Conservation (phyloP, 2,113 vertebrate species). For the Hydrochoerus hydrochaeris region DNA sequence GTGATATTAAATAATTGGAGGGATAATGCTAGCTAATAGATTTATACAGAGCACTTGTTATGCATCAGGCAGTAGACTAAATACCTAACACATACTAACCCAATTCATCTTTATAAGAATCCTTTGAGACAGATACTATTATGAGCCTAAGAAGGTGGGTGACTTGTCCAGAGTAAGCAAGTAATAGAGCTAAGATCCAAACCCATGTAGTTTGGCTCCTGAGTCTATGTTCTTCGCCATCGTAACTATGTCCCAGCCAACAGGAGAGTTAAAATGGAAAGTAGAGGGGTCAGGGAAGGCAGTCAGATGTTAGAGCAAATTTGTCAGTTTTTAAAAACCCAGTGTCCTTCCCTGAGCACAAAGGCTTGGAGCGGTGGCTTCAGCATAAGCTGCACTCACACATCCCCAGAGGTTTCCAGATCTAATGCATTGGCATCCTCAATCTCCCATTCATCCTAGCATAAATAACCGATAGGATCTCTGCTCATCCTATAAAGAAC, state of each 20-base stretch:
- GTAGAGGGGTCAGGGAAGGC: neutral
- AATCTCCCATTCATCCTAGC: neutral
- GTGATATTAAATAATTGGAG: neutral
- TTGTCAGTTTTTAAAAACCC: neutral
- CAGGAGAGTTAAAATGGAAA: neutral
- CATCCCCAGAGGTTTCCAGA: neutral
- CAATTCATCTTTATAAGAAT: neutral
- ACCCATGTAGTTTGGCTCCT: neutral
- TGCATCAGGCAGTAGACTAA: neutral
- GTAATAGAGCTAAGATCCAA: conserved; percentile 12
- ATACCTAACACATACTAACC: neutral
- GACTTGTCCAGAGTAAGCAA: conserved; percentile 34
- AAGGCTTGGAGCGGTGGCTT: neutral
- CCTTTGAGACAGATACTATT: conserved; percentile 23
- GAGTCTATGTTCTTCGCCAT: neutral
- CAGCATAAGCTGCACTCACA: neutral
- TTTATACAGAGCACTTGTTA: neutral
- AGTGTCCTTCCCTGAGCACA: neutral
- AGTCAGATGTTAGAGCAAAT: neutral
- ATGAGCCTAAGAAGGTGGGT: neutral
- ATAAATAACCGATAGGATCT: conserved; percentile 9
- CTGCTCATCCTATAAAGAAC: neutral
- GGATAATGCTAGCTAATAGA: neutral
- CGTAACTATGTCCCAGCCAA: neutral
- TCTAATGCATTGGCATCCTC: neutral